phyloP scores from a whole-genome alignment of 2,888 invertebrate genomes.

The Napeogenes sylphis region DNA sequence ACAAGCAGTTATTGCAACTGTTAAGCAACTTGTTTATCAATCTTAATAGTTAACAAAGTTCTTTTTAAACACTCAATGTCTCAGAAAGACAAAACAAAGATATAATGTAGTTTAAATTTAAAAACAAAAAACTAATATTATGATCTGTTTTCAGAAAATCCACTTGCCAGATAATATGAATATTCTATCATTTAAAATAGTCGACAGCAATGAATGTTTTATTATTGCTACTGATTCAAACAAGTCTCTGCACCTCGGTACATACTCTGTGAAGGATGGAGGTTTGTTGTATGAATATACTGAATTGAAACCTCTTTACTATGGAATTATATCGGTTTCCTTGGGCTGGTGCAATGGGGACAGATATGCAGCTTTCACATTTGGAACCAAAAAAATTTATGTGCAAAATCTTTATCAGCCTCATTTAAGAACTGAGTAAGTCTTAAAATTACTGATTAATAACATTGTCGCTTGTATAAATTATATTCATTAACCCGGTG shows the following conservation, averaged over 20 bases:
- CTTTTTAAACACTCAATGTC: too few relatives aligned
- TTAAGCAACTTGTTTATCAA: neutral
- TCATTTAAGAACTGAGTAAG: slow-evolving; percentile 51
- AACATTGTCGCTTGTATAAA: too few relatives aligned
- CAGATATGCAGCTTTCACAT: slow-evolving; percentile 61
- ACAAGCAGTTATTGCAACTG: neutral
- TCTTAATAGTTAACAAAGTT: too few relatives aligned
- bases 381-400: slow-evolving; percentile 56
- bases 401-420: slow-evolving; percentile 61
- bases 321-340: slow-evolving; percentile 51
- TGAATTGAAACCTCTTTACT: slow-evolving; percentile 34
- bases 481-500: too few relatives aligned
- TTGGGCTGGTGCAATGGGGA: slow-evolving; percentile 61
- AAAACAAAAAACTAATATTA: slow-evolving; percentile 2
- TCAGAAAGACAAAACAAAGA: too few relatives aligned
- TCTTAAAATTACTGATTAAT: slow-evolving; percentile 16
- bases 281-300: slow-evolving; percentile 43
- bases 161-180: slow-evolving; percentile 41
- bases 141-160: slow-evolving; percentile 51
- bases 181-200: slow-evolving; percentile 59
- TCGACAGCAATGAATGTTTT: slow-evolving; percentile 60
- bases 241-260: slow-evolving; percentile 38
- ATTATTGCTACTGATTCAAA: slow-evolving; percentile 39
- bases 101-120: neutral
- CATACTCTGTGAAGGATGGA: slow-evolving; percentile 55